phyloP scores from a whole-genome alignment of 1,140 invertebrate genomes.

The Zeugodacus cucurbitae region DNA sequence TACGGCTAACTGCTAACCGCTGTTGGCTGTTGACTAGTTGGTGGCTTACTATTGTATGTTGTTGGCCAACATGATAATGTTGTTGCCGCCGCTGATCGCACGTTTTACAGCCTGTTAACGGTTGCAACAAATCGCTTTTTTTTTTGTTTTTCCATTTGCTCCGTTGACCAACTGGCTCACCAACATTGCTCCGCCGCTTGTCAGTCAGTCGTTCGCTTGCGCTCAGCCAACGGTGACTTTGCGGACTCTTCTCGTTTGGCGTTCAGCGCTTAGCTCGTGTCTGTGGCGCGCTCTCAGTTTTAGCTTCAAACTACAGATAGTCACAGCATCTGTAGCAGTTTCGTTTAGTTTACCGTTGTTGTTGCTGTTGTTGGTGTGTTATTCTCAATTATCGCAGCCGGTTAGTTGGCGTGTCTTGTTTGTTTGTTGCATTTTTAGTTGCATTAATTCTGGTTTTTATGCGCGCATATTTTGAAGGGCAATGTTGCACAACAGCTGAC shows the following conservation, averaged over 20 bases:
- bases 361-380: background rate
- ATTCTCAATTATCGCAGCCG: background rate
- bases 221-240: background rate
- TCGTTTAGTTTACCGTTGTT: background rate
- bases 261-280: background rate
- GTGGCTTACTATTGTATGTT: background rate
- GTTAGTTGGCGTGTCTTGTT: background rate
- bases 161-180: background rate
- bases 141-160: no score
- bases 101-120: background rate
- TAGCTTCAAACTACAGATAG: no score
- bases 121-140: background rate
- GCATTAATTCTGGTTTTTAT: slow-evolving; percentile 21
- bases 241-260: background rate
- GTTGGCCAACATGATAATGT: background rate
- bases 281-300: background rate
- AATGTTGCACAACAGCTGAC: slow-evolving; percentile 10
- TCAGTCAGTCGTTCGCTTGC: background rate
- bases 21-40: background rate
- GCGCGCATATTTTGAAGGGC: slow-evolving; percentile 21
- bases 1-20: background rate
- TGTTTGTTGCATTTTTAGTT: slow-evolving; percentile 26
- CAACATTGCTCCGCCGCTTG: background rate
- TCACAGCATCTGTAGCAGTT: background rate
- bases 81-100: background rate